Evolutionary conservation across 2,888 invertebrate genomes (phyloP).

Genomic region (Lasioglossum vierecki): DNA sequence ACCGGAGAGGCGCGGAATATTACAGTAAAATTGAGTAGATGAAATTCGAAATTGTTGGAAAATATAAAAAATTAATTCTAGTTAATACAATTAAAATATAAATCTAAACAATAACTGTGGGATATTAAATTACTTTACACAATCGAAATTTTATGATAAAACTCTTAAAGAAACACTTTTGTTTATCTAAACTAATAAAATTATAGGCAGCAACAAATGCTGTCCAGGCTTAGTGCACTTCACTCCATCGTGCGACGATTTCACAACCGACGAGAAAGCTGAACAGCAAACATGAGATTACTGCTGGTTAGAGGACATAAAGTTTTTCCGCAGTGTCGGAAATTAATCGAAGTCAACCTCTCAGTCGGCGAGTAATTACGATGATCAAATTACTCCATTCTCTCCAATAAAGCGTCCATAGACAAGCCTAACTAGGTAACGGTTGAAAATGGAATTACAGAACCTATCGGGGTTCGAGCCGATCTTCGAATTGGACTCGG

Average conservation of each 20-base stretch:
- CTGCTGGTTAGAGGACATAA: neutral
- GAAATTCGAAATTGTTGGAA: too few species aligned
- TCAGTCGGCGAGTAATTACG: neutral
- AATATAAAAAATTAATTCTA: too few species aligned
- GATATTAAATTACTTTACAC: too few species aligned
- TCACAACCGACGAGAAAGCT: neutral
- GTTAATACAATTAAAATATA: too few species aligned
- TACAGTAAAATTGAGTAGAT: too few species aligned
- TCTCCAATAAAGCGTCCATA: neutral
- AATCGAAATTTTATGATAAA: too few species aligned
- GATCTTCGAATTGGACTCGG: neutral
- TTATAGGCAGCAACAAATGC: too few species aligned
- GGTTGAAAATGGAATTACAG: conserved; percentile 4
- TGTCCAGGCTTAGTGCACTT: too few species aligned
- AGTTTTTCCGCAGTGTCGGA: neutral
- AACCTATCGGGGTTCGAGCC: neutral
- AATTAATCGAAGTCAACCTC: neutral
- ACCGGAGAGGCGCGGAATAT: too few species aligned
- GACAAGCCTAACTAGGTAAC: conserved; percentile 15
- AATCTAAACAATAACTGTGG: too few species aligned
- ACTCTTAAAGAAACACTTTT: too few species aligned
- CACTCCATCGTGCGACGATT: neutral
- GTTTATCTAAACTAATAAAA: too few species aligned
- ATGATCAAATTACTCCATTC: neutral
- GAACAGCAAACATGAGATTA: neutral